A percentile compares a stretch with the other conserved stretches of the same genome.
Evolutionary conservation across 2,797 vertebrate genomes (phyloP).

Genomic region (Sebastes paucispinis): DNA sequence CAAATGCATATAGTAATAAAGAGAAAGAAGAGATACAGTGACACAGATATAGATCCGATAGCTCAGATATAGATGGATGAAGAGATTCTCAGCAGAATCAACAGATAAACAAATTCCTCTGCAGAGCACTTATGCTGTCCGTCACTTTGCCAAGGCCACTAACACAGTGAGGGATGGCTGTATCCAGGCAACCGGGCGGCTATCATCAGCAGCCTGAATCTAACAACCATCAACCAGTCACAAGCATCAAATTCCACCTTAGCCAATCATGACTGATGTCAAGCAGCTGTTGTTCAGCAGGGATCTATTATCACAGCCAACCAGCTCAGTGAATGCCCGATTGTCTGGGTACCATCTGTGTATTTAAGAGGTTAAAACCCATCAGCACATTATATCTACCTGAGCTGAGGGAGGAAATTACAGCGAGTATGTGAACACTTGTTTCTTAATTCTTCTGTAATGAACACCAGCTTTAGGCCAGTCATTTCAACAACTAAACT

Average conservation of each 20-base stretch:
- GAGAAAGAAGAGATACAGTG: not conserved
- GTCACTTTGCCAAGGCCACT: slow-evolving; percentile 84
- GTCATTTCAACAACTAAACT: not conserved
- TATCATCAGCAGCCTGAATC: slow-evolving; percentile 62
- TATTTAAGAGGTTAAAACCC: slow-evolving; percentile 3
- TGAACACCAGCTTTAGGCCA: not conserved
- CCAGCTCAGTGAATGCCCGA: slow-evolving; percentile 3
- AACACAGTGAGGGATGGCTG: slow-evolving; percentile 76
- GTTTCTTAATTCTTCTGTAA: not conserved
- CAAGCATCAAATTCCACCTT: slow-evolving; percentile 48
- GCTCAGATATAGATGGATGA: slow-evolving; percentile 32
- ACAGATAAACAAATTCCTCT: slow-evolving; percentile 70
- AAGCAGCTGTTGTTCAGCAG: slow-evolving; percentile 51
- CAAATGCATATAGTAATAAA: not conserved
- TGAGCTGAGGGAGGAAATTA: not conserved
- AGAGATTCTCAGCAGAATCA: slow-evolving; percentile 62
- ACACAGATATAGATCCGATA: slow-evolving; percentile 18
- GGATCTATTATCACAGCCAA: slow-evolving; percentile 35
- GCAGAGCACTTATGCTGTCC: slow-evolving; percentile 79
- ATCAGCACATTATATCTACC: not conserved
- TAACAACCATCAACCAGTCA: slow-evolving; percentile 78
- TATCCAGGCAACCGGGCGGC: slow-evolving; percentile 82
- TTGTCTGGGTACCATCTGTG: slow-evolving; percentile 16
- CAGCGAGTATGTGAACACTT: not conserved
- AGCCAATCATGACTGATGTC: slow-evolving; percentile 69